These are phyloP conservation scores for Bradypodion ventrale DNA, from an alignment of 2,797 vertebrate species.

Conservation along the genomic window DNA sequence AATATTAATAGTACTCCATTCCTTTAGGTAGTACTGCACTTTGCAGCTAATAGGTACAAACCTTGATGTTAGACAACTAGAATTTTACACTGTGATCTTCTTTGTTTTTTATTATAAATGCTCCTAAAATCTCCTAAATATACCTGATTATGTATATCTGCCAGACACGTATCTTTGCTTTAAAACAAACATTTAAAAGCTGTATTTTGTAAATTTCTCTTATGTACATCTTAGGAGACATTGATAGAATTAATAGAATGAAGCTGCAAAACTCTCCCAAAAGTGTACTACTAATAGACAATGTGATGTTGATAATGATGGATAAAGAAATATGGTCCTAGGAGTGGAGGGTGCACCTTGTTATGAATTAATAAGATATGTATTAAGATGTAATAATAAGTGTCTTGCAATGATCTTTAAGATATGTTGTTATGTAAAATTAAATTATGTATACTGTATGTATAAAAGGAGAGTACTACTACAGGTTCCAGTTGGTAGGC, in stretches of 20 bases:
- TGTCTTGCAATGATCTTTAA: too few relatives aligned
- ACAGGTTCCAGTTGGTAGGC: background rate
- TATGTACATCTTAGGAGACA: background rate
- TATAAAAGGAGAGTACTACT: too few relatives aligned
- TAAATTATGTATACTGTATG: too few relatives aligned
- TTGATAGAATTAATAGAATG: background rate
- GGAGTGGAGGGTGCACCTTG: too few relatives aligned
- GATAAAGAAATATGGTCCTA: too few relatives aligned
- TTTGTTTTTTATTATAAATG: background rate
- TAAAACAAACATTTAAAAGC: background rate
- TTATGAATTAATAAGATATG: too few relatives aligned
- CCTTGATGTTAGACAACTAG: background rate
- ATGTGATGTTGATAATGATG: too few relatives aligned
- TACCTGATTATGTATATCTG: background rate
- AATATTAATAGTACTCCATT: background rate
- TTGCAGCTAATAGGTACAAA: background rate
- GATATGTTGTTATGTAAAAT: too few relatives aligned
- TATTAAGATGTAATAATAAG: too few relatives aligned
- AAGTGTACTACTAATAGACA: background rate
- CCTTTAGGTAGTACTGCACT: background rate
- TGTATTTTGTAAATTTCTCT: background rate
- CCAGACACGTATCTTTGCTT: background rate
- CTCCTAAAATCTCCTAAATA: background rate
- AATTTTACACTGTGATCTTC: background rate
- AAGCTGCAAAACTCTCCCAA: background rate